Base-by-base conservation (phyloP, 2,113 vertebrate species). In the Actinemys pallida region DNA sequence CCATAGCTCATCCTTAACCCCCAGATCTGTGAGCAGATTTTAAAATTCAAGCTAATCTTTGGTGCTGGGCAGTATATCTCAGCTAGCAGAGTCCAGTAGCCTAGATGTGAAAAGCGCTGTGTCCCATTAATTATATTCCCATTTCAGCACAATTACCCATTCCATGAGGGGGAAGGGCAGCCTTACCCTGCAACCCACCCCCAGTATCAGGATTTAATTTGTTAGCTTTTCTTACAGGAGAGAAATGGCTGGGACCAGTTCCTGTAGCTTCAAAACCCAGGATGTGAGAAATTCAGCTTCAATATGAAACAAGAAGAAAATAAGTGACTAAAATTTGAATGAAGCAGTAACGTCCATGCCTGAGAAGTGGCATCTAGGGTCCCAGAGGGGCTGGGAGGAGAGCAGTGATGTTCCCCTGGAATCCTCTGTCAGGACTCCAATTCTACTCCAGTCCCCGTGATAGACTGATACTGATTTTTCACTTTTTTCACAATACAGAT, bases 221-320 rank as follows among this genome's bases (percentile, higher is more conserved):
- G 53, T 76, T 86, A 65, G 49, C 93, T 96, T 95, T 62, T 91
- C 56, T 97, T 89, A 59, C 94, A 98, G 98, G 98, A 96, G 98
- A 98, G 93, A 98, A 98, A 93, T 98, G 98, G 98, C 90, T 98
- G 96, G 98, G 98, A 29, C 98, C 98, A 31, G 97, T 96, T 25
- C 98, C 98, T 22, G 81, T 89, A 72, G 56, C 50, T 25, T 19
- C 89, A 79, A 94, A 54, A 19, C 27, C 97, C 83, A 98, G 90
- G 90, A 84, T 98, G 79, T 98, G 94, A 98, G 69, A 84, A 65
- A 27, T 84, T 72, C 42, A 5, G 5, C 8, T 5, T 62, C 90
- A 72, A 42, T 35, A 90, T 0, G 35, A 6, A 90, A 72, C 31
- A 86, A 50, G 35, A 27, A 93, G 89, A 91, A 93, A 13, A 88